Percentiles rank a stretch among this genome's conserved stretches.
These are phyloP conservation scores for Hyalella azteca DNA, from an alignment of 2,888 invertebrate genomes.

Conservation along the genomic window DNA sequence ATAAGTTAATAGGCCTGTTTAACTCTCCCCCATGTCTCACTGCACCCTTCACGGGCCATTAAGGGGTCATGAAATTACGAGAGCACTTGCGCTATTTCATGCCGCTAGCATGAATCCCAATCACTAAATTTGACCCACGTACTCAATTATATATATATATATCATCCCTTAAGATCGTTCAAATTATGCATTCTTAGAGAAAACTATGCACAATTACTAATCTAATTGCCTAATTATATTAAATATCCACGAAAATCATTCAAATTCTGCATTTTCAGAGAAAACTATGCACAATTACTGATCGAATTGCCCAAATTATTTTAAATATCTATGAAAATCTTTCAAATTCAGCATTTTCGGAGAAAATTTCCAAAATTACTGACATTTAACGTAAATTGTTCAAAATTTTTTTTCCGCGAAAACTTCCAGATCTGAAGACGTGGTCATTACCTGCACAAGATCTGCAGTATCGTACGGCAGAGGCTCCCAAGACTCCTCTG, in stretches of 20 bases:
- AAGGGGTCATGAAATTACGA: no score
- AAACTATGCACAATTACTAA: neutral
- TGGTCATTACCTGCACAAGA: neutral
- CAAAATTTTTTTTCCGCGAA: no score
- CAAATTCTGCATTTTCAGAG: neutral
- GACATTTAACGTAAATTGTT: no score
- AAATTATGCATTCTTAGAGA: neutral
- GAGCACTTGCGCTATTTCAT: no score
- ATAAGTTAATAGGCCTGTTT: no score
- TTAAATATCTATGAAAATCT: neutral
- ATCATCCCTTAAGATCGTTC: no score
- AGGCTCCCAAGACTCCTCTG: slow-evolving; percentile 28
- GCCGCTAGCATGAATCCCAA: no score
- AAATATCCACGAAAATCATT: neutral
- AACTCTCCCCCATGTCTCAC: no score
- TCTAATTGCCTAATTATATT: neutral
- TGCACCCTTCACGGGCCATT: no score
- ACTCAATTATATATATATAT: no score
- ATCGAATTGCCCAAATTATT: neutral
- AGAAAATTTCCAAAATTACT: neutral
- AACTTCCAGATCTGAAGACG: neutral
- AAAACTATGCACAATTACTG: neutral
- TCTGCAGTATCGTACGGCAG: slow-evolving; percentile 13
- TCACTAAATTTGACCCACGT: no score
- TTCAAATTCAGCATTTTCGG: neutral